A percentile compares a stretch with the other conserved stretches of the same genome.
phyloP scores from a whole-genome alignment of 1,140 invertebrate species.

The Macrotrachela quadricornifera region DNA sequence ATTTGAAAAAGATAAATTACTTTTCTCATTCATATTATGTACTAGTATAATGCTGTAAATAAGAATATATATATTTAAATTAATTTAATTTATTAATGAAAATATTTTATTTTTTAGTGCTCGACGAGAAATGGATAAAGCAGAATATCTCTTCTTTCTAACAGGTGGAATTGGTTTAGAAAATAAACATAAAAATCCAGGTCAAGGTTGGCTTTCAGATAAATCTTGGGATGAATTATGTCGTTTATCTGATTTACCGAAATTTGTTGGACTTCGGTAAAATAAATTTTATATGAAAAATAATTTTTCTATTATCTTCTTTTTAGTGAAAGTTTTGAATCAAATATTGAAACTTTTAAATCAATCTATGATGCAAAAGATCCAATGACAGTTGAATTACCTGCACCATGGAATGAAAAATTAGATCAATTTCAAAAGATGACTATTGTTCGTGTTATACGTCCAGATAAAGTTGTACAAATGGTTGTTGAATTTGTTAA shows the following conservation, averaged over 20 bases:
- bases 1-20: constrained; percentile 27
- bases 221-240: constrained; percentile 31
- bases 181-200: constrained; percentile 29
- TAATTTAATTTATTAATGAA: too few species aligned
- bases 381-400: constrained; percentile 25
- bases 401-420: constrained; percentile 21
- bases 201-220: constrained; percentile 25
- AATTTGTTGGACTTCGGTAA: constrained; percentile 25
- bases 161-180: constrained; percentile 29
- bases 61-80: constrained; percentile 10
- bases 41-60: constrained; percentile 42
- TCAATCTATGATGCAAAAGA: constrained; percentile 26
- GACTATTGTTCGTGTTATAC: constrained; percentile 24
- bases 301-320: background rate
- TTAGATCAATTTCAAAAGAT: constrained; percentile 28
- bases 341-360: constrained; percentile 22
- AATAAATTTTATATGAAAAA: background rate
- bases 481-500: constrained; percentile 23
- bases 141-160: constrained; percentile 30
- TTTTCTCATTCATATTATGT: constrained; percentile 28
- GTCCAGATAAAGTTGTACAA: constrained; percentile 37
- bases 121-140: constrained; percentile 19
- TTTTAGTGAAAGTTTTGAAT: constrained; percentile 21
- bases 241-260: constrained; percentile 18
- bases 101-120: too few species aligned